phyloP scores from a whole-genome alignment of 2,113 vertebrate genomes.

The Micronycteris hirsuta region DNA sequence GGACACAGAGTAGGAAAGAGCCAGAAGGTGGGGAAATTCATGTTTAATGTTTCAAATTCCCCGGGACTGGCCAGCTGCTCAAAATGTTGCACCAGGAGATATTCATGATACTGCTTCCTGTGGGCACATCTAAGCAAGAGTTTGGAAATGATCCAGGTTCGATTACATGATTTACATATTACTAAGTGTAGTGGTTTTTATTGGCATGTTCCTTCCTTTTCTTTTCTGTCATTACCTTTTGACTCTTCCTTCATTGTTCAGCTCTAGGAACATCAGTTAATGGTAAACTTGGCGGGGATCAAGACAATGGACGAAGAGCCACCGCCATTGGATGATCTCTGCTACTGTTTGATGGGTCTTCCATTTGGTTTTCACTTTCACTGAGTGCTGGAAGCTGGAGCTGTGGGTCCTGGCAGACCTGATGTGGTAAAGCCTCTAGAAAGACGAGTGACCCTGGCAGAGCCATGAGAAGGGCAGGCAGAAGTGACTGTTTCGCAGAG shows the following conservation, averaged over 20 bases:
- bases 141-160: not conserved
- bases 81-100: not conserved
- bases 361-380: constrained; percentile 23
- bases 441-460: not conserved
- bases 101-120: constrained; percentile 3
- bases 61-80: constrained; percentile 36
- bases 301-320: not conserved
- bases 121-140: not conserved
- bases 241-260: not conserved
- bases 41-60: constrained; percentile 40
- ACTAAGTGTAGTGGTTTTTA: not conserved
- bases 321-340: not conserved
- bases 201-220: not conserved
- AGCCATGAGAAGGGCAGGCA: not conserved
- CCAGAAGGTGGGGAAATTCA: constrained; percentile 39
- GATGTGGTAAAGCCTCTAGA: not conserved
- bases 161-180: not conserved
- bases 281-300: not conserved
- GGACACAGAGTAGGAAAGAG: not conserved
- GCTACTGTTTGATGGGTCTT: not conserved
- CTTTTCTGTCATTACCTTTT: not conserved
- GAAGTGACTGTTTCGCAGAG: not conserved
- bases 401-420: not conserved
- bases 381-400: not conserved
- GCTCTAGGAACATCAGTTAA: not conserved